Evolutionary conservation across 2,888 invertebrate species (phyloP).

Genomic region (Patella pellucida): DNA sequence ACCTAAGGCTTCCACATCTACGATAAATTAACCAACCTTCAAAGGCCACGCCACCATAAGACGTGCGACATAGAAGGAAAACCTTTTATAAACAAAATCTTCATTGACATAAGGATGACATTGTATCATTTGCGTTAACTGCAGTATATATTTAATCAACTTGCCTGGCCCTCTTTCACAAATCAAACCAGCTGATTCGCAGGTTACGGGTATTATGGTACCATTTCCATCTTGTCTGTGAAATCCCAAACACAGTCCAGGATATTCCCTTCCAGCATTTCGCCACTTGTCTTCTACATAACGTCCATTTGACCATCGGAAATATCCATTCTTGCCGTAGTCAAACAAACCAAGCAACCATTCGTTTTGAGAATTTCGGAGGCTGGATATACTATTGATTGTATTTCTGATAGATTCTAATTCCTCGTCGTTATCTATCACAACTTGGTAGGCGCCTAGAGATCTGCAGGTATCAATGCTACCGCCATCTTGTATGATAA

Average conservation of each 20-base stretch:
- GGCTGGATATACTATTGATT: background rate
- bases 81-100: too few species aligned
- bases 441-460: background rate
- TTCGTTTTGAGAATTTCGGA: background rate
- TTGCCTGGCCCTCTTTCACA: slow-evolving; percentile 1
- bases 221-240: background rate
- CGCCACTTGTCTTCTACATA: background rate
- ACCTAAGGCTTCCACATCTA: too few species aligned
- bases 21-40: too few species aligned
- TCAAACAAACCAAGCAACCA: background rate
- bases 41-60: too few species aligned
- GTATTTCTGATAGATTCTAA: background rate
- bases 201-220: background rate
- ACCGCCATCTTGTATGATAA: background rate
- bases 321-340: background rate
- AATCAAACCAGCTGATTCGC: background rate
- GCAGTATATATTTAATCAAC: too few species aligned
- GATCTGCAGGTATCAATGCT: background rate
- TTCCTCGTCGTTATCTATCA: background rate
- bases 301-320: background rate
- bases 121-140: too few species aligned
- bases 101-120: too few species aligned
- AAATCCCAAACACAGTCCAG: background rate
- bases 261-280: background rate
- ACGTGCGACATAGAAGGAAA: too few species aligned